Conservation (phyloP, 2,113 vertebrate genomes). For the Pandion haliaetus region DNA sequence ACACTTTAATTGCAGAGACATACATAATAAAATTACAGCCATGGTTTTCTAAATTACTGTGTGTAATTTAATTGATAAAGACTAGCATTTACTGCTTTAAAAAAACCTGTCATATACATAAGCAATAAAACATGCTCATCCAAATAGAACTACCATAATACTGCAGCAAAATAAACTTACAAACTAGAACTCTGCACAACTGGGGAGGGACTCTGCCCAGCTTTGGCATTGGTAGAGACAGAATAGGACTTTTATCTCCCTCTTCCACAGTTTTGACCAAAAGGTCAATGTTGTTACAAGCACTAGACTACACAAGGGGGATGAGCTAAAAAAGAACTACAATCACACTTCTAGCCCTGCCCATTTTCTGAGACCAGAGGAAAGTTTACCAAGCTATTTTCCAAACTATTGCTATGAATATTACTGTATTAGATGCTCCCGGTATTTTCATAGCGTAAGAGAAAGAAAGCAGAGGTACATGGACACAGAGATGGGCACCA, state of each 20-base stretch:
- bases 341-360: neutral
- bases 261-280: neutral
- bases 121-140: neutral
- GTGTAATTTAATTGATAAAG: neutral
- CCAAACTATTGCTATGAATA: neutral
- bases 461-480: neutral
- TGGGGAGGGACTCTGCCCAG: neutral
- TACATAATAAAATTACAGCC: neutral
- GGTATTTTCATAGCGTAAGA: neutral
- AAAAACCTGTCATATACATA: neutral
- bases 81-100: neutral
- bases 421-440: neutral
- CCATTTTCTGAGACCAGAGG: neutral
- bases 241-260: neutral
- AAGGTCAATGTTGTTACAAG: neutral
- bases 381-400: neutral
- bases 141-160: neutral
- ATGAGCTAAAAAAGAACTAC: neutral
- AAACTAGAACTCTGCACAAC: no score
- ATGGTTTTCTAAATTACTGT: neutral
- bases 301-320: neutral
- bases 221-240: neutral
- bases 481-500: neutral
- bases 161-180: neutral
- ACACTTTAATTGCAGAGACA: neutral